These are phyloP conservation scores for Arothron firmamentum DNA, from an alignment of 2,113 vertebrate species.

Conservation along the genomic window DNA sequence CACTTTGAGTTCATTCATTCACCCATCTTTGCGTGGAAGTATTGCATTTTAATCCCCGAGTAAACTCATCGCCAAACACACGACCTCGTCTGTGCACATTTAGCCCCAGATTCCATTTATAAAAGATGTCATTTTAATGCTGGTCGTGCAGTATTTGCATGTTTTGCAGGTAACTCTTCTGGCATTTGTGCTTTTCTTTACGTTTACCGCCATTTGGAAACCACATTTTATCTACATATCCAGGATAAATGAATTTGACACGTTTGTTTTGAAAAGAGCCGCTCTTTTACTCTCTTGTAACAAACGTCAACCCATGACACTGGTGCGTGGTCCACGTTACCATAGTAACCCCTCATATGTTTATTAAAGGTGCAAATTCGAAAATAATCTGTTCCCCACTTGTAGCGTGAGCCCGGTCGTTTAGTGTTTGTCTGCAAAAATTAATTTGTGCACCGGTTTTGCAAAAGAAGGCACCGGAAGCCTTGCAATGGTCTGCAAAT, in stretches of 20 bases:
- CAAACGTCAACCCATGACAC: constrained; percentile 39
- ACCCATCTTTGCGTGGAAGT: constrained; percentile 21
- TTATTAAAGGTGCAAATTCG: constrained; percentile 27
- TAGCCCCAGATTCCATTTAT: not conserved
- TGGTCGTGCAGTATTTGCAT: not conserved
- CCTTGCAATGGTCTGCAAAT: no score
- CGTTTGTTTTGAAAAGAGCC: constrained; percentile 59
- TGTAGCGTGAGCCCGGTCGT: not conserved
- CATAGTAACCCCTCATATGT: constrained; percentile 44
- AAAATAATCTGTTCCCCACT: not conserved
- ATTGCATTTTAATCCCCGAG: not conserved
- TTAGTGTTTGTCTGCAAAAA: constrained; percentile 2
- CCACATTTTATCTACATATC: constrained; percentile 3
- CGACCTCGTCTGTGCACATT: not conserved
- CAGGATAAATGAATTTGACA: constrained; percentile 38
- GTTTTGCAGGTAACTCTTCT: not conserved
- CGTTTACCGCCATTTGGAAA: no score
- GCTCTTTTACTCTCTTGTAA: constrained; percentile 61
- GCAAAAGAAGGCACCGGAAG: not conserved
- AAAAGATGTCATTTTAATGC: not conserved
- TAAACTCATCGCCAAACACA: no score
- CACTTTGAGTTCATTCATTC: constrained; percentile 32
- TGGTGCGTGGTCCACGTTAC: constrained; percentile 39
- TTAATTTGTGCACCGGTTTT: not conserved
- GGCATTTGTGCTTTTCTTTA: not conserved